Percentiles rank a stretch among this genome's conserved stretches.
These are phyloP conservation scores for Archips xylosteana DNA, from an alignment of 2,888 invertebrate species.

Conservation along the genomic window DNA sequence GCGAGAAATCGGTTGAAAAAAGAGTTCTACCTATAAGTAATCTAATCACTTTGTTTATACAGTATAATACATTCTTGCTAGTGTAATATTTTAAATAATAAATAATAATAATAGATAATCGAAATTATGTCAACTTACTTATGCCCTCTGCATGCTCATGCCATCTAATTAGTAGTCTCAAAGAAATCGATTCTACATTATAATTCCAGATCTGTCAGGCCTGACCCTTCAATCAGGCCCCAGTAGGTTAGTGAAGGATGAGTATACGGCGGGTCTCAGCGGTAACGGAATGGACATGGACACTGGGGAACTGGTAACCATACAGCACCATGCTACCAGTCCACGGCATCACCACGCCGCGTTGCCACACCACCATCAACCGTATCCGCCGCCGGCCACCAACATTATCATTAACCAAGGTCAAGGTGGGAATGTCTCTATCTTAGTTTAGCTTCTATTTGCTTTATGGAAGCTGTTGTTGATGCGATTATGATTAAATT, in stretches of 20 bases:
- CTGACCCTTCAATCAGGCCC: slow-evolving; percentile 94
- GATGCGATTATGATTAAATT: too few relatives aligned
- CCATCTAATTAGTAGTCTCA: background rate
- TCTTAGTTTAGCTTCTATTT: background rate
- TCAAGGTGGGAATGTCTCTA: slow-evolving; percentile 67
- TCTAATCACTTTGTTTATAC: too few relatives aligned
- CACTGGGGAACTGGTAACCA: slow-evolving; percentile 78
- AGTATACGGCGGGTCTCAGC: slow-evolving; percentile 92
- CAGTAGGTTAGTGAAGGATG: slow-evolving; percentile 95
- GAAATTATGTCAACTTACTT: background rate
- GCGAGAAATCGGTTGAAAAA: background rate
- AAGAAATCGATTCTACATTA: background rate
- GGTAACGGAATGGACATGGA: slow-evolving; percentile 86
- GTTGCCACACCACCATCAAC: slow-evolving; percentile 78
- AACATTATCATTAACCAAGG: slow-evolving; percentile 81
- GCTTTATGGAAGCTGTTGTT: too few relatives aligned
- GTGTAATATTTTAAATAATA: too few relatives aligned
- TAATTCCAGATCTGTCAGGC: slow-evolving; percentile 93
- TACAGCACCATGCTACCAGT: slow-evolving; percentile 81
- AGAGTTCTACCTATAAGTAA: too few relatives aligned
- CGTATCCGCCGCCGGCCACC: slow-evolving; percentile 67
- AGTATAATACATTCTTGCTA: too few relatives aligned
- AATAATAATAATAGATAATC: background rate
- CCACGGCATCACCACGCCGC: slow-evolving; percentile 78
- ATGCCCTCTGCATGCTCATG: background rate